phyloP scores from a whole-genome alignment of 2,113 vertebrate species.

The Corythornis madagascariensis region DNA sequence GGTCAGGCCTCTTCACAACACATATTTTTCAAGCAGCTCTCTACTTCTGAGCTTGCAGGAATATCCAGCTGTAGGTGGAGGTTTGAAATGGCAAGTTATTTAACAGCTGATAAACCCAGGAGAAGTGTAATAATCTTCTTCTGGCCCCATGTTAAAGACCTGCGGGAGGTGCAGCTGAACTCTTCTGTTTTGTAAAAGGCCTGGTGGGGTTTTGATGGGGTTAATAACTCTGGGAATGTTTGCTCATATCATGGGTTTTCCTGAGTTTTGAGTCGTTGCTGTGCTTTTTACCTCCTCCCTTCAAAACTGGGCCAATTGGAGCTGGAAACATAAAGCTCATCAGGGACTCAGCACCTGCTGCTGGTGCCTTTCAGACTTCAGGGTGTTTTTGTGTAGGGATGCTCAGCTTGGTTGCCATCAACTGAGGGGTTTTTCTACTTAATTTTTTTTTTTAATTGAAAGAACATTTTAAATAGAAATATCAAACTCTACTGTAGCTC shows the following conservation, averaged over 20 bases:
- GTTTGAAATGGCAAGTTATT: background rate
- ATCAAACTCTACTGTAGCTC: background rate
- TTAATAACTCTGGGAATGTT: constrained; percentile 11
- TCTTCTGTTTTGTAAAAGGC: constrained; percentile 3
- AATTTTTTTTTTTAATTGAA: background rate
- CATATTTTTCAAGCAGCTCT: rapidly evolving
- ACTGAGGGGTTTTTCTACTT: no score
- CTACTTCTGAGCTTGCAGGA: background rate
- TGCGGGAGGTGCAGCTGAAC: constrained; percentile 23
- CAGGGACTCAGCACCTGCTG: no score
- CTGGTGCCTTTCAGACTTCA: rapidly evolving
- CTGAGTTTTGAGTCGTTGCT: background rate
- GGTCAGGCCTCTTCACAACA: background rate
- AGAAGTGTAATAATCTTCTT: constrained; percentile 31
- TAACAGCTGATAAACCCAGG: constrained; percentile 13
- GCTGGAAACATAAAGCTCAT: background rate
- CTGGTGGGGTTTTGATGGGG: constrained; percentile 27
- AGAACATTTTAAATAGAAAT: background rate
- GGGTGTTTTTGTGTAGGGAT: background rate
- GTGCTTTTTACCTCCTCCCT: background rate
- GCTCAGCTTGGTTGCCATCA: background rate
- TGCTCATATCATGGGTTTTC: background rate
- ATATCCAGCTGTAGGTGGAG: background rate
- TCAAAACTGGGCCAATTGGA: background rate
- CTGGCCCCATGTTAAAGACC: constrained; percentile 1